Conservation (phyloP, 2,797 vertebrate species). For the Enteromius fasciolatus region DNA sequence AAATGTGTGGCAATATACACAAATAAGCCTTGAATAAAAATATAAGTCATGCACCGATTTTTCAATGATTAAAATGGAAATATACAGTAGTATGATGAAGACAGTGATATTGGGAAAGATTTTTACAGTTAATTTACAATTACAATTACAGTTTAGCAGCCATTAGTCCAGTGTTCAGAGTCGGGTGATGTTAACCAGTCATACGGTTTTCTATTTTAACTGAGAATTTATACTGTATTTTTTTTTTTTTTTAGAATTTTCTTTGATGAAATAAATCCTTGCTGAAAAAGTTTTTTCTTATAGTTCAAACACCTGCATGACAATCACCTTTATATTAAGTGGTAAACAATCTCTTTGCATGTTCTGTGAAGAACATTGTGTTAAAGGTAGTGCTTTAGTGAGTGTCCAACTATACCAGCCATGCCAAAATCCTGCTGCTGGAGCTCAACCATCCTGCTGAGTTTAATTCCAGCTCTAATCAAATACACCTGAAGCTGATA, state of each 20-base stretch:
- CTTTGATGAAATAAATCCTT: not conserved
- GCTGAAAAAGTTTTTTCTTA: not conserved
- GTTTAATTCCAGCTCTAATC: conserved; percentile 26
- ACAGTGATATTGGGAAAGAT: not conserved
- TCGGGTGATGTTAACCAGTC: too few relatives aligned
- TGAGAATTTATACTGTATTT: too few relatives aligned
- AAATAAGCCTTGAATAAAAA: not conserved
- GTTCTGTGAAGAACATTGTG: conserved; percentile 27
- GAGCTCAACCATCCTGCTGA: not conserved
- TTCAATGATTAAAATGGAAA: not conserved
- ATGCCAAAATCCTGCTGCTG: conserved; percentile 16
- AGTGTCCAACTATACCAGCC: not conserved
- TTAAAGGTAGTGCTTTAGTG: conserved; percentile 54
- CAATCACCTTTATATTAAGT: conserved; percentile 50
- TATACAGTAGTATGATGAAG: not conserved
- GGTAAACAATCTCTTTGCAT: conserved; percentile 38
- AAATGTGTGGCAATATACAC: not conserved
- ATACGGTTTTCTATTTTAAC: too few relatives aligned
- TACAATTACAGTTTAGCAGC: not conserved
- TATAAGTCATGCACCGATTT: not conserved
- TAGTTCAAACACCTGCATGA: too few relatives aligned
- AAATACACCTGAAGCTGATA: conserved; percentile 29
- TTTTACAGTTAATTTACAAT: not conserved
- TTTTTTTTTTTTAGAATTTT: not conserved
- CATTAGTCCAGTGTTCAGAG: not conserved